phyloP scores from a whole-genome alignment of 2,797 vertebrate genomes.

The Lacerta bilineata region DNA sequence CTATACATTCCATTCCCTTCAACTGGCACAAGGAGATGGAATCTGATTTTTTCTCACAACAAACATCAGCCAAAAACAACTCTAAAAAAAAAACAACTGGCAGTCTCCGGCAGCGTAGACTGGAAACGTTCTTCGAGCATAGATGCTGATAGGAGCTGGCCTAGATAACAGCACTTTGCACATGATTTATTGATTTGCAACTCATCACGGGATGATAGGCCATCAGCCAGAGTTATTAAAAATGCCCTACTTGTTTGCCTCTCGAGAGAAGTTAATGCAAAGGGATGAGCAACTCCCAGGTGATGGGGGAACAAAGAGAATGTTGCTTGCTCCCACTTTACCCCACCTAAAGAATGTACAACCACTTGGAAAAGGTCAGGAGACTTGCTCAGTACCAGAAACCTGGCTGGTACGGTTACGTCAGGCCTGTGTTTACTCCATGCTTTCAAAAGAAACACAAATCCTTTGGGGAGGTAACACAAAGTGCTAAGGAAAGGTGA shows the following conservation, averaged over 20 bases:
- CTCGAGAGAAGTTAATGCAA: conserved; percentile 27
- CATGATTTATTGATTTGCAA: conserved; percentile 46
- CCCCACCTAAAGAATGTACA: background rate
- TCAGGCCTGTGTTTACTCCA: background rate
- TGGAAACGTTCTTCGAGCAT: conserved; percentile 18
- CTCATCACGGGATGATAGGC: conserved; percentile 41
- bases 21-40: background rate
- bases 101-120: background rate
- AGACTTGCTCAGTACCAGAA: background rate
- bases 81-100: background rate
- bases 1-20: conserved; percentile 19
- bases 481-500: background rate
- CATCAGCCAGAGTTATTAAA: conserved; percentile 45
- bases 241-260: conserved; percentile 18
- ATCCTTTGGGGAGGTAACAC: background rate
- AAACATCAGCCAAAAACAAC: conserved; percentile 17
- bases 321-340: background rate
- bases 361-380: conserved; percentile 16
- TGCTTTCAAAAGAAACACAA: background rate
- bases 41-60: background rate
- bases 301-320: conserved; percentile 14
- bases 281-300: conserved; percentile 26
- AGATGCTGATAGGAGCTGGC: conserved; percentile 26
- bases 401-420: background rate
- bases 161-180: conserved; percentile 37